Evolutionary conservation across 1,140 invertebrate species (phyloP).

Genomic region (Dolichoris vasculosae): DNA sequence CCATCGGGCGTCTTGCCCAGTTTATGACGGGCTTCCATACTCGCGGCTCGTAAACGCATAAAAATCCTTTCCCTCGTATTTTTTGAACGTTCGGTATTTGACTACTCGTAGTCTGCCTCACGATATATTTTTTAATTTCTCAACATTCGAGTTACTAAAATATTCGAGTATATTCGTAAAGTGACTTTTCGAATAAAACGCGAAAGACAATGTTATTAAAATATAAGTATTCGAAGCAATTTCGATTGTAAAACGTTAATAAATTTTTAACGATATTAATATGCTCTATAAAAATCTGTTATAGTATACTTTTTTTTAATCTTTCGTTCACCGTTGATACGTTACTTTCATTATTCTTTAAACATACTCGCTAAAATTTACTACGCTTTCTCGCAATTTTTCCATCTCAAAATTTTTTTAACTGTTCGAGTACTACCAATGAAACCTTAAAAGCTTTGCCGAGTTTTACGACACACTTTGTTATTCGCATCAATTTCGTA

Average conservation of each 20-base stretch:
- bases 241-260: too few species aligned
- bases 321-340: neutral
- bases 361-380: neutral
- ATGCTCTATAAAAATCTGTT: neutral
- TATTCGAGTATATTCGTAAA: neutral
- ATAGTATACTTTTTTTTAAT: neutral
- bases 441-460: neutral
- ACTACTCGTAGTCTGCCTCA: neutral
- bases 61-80: conserved; percentile 9
- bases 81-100: neutral
- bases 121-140: neutral
- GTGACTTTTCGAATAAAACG: neutral
- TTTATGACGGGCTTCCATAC: conserved; percentile 34
- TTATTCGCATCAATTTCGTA: neutral
- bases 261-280: neutral
- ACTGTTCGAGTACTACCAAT: neutral
- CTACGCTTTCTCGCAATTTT: neutral
- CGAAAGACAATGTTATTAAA: neutral
- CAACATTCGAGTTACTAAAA: neutral
- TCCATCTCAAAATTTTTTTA: neutral
- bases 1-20: neutral
- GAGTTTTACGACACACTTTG: neutral
- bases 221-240: neutral
- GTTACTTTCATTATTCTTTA: neutral
- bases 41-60: conserved; percentile 34